A percentile compares a stretch with the other conserved stretches of the same genome.
These are phyloP conservation scores for Andrena minutula DNA, from an alignment of 2,888 invertebrate species.

Conservation along the genomic window DNA sequence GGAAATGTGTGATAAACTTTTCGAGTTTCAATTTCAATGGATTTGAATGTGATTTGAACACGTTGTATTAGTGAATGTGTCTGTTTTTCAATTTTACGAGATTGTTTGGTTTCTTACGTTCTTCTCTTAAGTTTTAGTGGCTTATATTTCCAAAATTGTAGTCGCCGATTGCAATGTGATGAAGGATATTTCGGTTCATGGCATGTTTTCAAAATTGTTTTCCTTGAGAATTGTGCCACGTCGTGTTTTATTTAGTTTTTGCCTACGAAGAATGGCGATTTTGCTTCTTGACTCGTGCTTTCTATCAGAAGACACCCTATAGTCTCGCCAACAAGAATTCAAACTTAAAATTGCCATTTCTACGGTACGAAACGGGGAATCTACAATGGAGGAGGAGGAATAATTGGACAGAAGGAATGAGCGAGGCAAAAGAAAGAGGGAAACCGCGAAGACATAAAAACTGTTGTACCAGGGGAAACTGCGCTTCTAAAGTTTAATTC, in stretches of 20 bases:
- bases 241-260: not conserved
- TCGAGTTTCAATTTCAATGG: too few relatives aligned
- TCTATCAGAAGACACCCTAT: not conserved
- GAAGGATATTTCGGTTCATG: not conserved
- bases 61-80: too few relatives aligned
- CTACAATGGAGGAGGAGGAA: conserved; percentile 32
- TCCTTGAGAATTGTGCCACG: too few relatives aligned
- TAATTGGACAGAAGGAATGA: conserved; percentile 13
- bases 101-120: too few relatives aligned
- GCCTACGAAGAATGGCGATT: not conserved
- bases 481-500: conserved; percentile 45
- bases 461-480: conserved; percentile 40
- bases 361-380: conserved; percentile 36
- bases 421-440: conserved; percentile 1
- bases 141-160: too few relatives aligned
- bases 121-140: too few relatives aligned
- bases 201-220: too few relatives aligned
- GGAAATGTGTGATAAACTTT: too few relatives aligned
- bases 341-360: conserved; percentile 63
- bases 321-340: conserved; percentile 32
- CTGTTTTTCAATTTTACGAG: too few relatives aligned
- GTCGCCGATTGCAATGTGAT: too few relatives aligned
- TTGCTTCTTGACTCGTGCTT: not conserved
- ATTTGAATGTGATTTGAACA: too few relatives aligned
- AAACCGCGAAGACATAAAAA: conserved; percentile 33